Percentiles rank a stretch among this genome's conserved stretches.
These are phyloP conservation scores for Mya arenaria DNA, from an alignment of 1,140 invertebrate species.

Conservation along the genomic window DNA sequence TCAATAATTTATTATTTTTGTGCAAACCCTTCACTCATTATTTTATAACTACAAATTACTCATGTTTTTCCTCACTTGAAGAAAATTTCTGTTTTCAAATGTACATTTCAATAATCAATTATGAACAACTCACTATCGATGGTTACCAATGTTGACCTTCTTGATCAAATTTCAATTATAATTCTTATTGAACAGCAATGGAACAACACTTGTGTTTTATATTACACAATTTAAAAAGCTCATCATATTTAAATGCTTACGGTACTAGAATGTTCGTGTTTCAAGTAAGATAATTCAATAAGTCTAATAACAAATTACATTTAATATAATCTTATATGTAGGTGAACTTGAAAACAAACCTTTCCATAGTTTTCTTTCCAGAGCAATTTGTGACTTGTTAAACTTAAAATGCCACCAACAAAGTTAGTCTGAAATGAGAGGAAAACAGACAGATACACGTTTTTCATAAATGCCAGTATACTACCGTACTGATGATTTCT, in stretches of 20 bases:
- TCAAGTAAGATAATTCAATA: neutral
- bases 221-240: neutral
- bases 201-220: neutral
- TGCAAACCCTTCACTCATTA: neutral
- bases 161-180: too few species aligned
- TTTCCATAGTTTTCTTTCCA: slow-evolving; percentile 89
- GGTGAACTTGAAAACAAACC: slow-evolving; percentile 59
- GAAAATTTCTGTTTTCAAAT: neutral
- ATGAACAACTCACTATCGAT: too few species aligned
- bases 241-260: neutral
- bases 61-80: neutral
- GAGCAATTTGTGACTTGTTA: slow-evolving; percentile 91
- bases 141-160: too few species aligned
- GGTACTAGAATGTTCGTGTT: neutral
- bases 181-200: neutral
- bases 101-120: neutral
- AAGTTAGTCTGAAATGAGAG: slow-evolving; percentile 86
- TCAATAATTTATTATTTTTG: neutral
- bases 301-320: neutral
- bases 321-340: neutral
- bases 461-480: neutral
- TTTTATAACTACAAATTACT: neutral
- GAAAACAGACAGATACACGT: slow-evolving; percentile 20
- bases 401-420: slow-evolving; percentile 89
- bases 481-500: neutral